These are phyloP conservation scores for Zoanthus sociatus DNA, from an alignment of 92 coral and sea anemone species.

Conservation along the genomic window DNA sequence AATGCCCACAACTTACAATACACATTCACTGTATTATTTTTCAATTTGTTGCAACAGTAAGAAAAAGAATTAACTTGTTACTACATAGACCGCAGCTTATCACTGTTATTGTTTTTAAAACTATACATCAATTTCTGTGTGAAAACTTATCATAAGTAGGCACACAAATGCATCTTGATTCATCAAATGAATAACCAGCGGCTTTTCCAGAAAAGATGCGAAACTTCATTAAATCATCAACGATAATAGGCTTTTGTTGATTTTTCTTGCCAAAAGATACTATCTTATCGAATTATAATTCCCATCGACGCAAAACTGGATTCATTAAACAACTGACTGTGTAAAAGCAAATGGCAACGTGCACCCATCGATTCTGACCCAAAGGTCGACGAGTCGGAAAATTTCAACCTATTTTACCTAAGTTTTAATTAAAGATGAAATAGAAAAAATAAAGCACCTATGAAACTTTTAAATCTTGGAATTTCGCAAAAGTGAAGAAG, in stretches of 20 bases:
- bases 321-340: conserved; percentile 42
- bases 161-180: conserved; percentile 15
- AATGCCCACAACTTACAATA: conserved; percentile 20
- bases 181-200: conserved; percentile 14
- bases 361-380: conserved; percentile 31
- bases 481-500: conserved; percentile 9
- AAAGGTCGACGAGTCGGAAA: background rate
- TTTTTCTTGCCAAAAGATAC: conserved; percentile 32
- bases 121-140: background rate
- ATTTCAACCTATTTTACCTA: background rate
- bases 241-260: conserved; percentile 46
- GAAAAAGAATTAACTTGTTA: conserved; percentile 20
- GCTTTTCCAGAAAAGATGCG: conserved; percentile 32
- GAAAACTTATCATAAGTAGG: background rate
- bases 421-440: background rate
- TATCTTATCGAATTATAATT: conserved; percentile 44
- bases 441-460: background rate
- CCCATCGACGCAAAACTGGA: conserved; percentile 34
- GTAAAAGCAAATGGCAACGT: conserved; percentile 36
- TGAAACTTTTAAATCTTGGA: background rate
- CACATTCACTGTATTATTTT: conserved; percentile 2
- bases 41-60: conserved; percentile 31
- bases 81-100: background rate
- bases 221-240: conserved; percentile 33
- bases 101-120: conserved; percentile 6